Evolutionary conservation across 2,113 vertebrate genomes (phyloP).

Genomic region (Athene cunicularia): DNA sequence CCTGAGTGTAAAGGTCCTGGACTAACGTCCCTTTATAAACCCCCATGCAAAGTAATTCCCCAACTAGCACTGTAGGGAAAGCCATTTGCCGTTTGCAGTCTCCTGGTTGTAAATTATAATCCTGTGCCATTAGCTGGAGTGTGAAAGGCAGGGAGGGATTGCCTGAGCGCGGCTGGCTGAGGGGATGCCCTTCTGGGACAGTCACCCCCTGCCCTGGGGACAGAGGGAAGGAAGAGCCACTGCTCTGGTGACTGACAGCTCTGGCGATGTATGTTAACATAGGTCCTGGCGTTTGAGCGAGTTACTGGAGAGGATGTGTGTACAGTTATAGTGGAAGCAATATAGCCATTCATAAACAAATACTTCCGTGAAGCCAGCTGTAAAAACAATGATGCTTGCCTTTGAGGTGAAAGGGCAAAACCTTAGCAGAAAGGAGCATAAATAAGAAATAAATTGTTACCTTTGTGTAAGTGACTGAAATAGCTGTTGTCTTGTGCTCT

Average conservation of each 20-base stretch:
- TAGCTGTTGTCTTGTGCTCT: slow-evolving; percentile 16
- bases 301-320: not conserved
- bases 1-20: not conserved
- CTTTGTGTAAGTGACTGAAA: slow-evolving; percentile 27
- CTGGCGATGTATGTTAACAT: not conserved
- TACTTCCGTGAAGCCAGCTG: slow-evolving; percentile 60
- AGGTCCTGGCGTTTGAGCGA: not conserved
- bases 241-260: not conserved
- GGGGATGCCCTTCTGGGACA: not conserved
- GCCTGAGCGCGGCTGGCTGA: not conserved
- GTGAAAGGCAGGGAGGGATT: not conserved
- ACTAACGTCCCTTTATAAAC: not conserved
- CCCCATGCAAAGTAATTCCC: not conserved
- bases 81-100: not conserved
- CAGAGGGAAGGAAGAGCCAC: not conserved
- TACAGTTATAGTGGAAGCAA: not conserved
- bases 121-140: not conserved
- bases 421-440: slow-evolving; percentile 39
- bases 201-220: not conserved
- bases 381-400: slow-evolving; percentile 55
- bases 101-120: not conserved
- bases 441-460: slow-evolving; percentile 49
- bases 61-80: not conserved
- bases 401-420: slow-evolving; percentile 30
- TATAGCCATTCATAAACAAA: slow-evolving; percentile 42